A percentile compares a stretch with the other conserved stretches of the same genome.
These are phyloP conservation scores for Albula goreensis DNA, from an alignment of 2,113 vertebrate species.

Conservation along the genomic window DNA sequence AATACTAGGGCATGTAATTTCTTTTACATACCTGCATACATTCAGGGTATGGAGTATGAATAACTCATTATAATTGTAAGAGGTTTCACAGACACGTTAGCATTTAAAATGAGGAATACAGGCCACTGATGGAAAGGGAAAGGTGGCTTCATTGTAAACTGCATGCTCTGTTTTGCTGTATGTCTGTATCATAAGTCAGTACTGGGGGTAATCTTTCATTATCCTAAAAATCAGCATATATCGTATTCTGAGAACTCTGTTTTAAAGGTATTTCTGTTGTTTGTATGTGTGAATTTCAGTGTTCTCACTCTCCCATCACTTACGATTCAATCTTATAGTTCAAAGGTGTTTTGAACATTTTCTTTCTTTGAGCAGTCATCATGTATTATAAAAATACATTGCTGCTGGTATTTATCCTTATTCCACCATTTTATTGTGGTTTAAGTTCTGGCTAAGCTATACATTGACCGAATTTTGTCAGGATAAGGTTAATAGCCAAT, in stretches of 20 bases:
- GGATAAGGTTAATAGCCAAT: too few relatives aligned
- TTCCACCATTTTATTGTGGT: too few relatives aligned
- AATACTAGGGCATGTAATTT: neutral
- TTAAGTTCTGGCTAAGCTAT: too few relatives aligned
- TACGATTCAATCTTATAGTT: too few relatives aligned
- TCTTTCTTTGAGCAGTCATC: too few relatives aligned
- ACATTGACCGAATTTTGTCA: too few relatives aligned
- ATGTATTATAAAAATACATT: too few relatives aligned
- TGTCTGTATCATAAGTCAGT: neutral
- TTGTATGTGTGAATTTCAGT: neutral
- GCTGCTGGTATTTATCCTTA: too few relatives aligned
- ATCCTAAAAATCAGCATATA: neutral
- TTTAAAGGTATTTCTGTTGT: neutral
- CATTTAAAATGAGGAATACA: neutral
- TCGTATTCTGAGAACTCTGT: too few relatives aligned
- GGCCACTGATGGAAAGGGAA: neutral
- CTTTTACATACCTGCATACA: neutral
- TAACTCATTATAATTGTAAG: neutral
- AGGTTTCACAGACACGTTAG: neutral
- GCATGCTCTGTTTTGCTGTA: neutral
- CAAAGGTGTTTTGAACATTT: too few relatives aligned
- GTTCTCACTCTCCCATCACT: neutral
- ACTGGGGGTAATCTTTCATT: neutral
- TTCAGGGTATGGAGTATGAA: neutral
- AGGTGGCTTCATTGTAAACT: neutral